phyloP scores from a whole-genome alignment of 2,797 vertebrate genomes.

The Ctenopoma multispine region DNA sequence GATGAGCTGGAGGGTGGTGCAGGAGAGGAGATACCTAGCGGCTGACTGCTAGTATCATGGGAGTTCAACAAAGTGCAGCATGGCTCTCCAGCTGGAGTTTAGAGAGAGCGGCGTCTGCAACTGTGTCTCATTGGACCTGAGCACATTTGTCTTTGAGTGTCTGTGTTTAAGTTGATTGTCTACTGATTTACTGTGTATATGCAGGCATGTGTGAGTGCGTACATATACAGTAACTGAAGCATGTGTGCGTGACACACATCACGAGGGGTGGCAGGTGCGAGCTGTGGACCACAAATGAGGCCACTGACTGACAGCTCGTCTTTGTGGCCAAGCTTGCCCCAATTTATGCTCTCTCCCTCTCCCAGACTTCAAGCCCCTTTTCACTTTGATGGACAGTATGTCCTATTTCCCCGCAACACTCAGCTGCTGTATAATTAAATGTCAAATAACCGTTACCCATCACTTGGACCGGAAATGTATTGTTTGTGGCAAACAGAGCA shows the following conservation, averaged over 20 bases:
- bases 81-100: slow-evolving; percentile 58
- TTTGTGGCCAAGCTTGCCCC: slow-evolving; percentile 66
- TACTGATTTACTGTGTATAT: slow-evolving; percentile 1
- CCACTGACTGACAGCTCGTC: slow-evolving; percentile 70
- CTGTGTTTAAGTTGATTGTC: slow-evolving; percentile 8
- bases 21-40: slow-evolving; percentile 52
- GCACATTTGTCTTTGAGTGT: slow-evolving; percentile 2
- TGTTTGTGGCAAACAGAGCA: slow-evolving; percentile 65
- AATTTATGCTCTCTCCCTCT: slow-evolving; percentile 59
- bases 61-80: slow-evolving; percentile 68
- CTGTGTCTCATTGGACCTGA: neutral
- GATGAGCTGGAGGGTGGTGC: slow-evolving; percentile 25
- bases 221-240: neutral
- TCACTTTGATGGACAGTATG: slow-evolving; percentile 72
- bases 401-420: slow-evolving; percentile 60
- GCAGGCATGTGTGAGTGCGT: neutral
- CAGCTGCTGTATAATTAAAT: slow-evolving; percentile 68
- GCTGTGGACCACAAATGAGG: slow-evolving; percentile 70
- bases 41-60: slow-evolving; percentile 55
- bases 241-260: slow-evolving; percentile 11
- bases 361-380: slow-evolving; percentile 44
- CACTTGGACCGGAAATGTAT: slow-evolving; percentile 41
- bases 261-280: slow-evolving; percentile 62
- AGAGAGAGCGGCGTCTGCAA: slow-evolving; percentile 36
- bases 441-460: slow-evolving; percentile 63